These are phyloP conservation scores for Tenthredo mesomela DNA, from an alignment of 2,888 invertebrate genomes.

Conservation along the genomic window DNA sequence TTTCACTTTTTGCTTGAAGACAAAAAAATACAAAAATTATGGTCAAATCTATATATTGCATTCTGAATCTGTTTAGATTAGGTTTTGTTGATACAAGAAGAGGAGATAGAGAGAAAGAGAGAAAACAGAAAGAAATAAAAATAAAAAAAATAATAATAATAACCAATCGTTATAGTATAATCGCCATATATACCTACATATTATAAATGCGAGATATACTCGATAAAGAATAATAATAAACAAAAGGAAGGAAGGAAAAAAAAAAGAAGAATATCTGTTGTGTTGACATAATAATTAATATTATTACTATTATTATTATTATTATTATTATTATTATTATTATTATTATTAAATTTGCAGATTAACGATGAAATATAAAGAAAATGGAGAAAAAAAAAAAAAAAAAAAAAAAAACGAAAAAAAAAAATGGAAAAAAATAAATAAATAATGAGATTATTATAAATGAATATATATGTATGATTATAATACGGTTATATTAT, in stretches of 20 bases:
- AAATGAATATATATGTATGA: slow-evolving; percentile 64
- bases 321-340: slow-evolving; percentile 11
- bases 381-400: not conserved
- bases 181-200: slow-evolving; percentile 36
- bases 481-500: slow-evolving; percentile 72
- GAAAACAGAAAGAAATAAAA: slow-evolving; percentile 14
- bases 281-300: slow-evolving; percentile 13
- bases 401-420: not conserved
- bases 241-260: slow-evolving; percentile 22
- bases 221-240: not conserved
- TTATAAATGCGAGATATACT: slow-evolving; percentile 15
- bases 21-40: slow-evolving; percentile 45
- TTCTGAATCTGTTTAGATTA: slow-evolving; percentile 59
- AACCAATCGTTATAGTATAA: not conserved
- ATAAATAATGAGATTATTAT: slow-evolving; percentile 54
- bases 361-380: slow-evolving; percentile 29
- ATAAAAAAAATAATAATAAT: not conserved
- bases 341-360: slow-evolving; percentile 57
- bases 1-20: not conserved
- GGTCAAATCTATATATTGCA: slow-evolving; percentile 55
- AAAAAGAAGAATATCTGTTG: slow-evolving; percentile 5
- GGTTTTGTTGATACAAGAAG: slow-evolving; percentile 54
- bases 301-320: not conserved
- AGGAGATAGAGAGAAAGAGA: slow-evolving; percentile 24
- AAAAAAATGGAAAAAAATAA: not conserved